Base-by-base conservation (phyloP, 2,797 vertebrate species). In the Dendrocincla tyrannina region DNA sequence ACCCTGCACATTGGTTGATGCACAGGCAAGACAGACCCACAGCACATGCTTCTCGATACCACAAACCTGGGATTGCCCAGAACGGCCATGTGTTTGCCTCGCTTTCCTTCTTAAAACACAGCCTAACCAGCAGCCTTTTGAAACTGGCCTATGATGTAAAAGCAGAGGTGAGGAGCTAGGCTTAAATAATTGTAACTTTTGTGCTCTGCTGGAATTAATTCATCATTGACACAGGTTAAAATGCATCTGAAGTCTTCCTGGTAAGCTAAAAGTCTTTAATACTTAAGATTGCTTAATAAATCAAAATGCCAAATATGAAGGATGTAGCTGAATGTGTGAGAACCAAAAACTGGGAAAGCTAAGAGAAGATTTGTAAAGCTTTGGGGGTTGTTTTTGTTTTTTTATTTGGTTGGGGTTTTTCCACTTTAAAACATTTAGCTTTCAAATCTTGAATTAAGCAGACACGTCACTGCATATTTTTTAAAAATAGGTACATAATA, bases 171-270 rank as follows among this genome's bases (percentile, higher is more conserved):
- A 98, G 97, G 97, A 98, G 92, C 96, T 98, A 90, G 95, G 97
- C 98, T 98, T 98, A 98, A 99, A 98, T 98, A 98, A 98, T 97
- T 97, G 98, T 97, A 98, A 98, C 98, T 98, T 98, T 92, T 98
- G 98, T 99, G 98, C 98, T 99, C 98, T 97, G 98, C 96, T 99
- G 98, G 98, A 98, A 99, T 99, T 98, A 99, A 99, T 99, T 99
- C 98, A 98, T 99, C 98, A 98, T 98, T 98, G 98, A 98, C 98
- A 98, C 97, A 97, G 98, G 97, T 98, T 98, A 98, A 97, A 98
- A 97, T 98, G 98, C 98, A 97, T 98, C 97, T 97, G 97, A 98
- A 98, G 98, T 97, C 98, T 98, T 98, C 98, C 97, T 97, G 97
- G 92, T 97, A 96, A 93, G 94, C 97, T 97, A 95, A 94, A 98